A percentile compares a stretch with the other conserved stretches of the same genome.
These are phyloP conservation scores for Eleutherodactylus coqui DNA, from an alignment of 2,797 vertebrate genomes.

Conservation along the genomic window DNA sequence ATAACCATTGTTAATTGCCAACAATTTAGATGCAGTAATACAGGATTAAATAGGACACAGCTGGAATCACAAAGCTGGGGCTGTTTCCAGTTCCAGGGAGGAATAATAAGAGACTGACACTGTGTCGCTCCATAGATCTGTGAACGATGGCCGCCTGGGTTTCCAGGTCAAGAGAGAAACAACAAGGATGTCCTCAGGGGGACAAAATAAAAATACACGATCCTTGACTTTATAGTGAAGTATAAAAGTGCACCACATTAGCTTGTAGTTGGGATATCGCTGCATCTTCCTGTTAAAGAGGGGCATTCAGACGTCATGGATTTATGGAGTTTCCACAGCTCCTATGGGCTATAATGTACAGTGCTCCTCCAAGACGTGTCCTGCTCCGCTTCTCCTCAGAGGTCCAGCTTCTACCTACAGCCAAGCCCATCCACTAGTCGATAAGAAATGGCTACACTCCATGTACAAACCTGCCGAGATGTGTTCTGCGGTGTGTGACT, in stretches of 20 bases:
- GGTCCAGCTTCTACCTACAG: no score
- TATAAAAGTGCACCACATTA: no score
- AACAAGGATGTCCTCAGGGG: not conserved
- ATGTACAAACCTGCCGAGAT: no score
- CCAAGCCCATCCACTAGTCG: no score
- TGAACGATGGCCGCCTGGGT: not conserved
- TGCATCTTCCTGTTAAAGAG: not conserved
- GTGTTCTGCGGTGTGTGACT: no score
- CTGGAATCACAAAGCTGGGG: slow-evolving; percentile 53
- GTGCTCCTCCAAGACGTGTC: not conserved
- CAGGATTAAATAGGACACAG: slow-evolving; percentile 56
- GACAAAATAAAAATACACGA: not conserved
- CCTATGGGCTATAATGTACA: not conserved
- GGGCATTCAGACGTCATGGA: no score
- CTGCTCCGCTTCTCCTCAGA: not conserved
- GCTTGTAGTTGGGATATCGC: no score
- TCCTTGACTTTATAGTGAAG: no score
- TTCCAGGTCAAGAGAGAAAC: not conserved
- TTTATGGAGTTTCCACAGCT: not conserved
- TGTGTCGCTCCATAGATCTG: not conserved
- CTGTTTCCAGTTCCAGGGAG: slow-evolving; percentile 48
- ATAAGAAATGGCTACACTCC: no score
- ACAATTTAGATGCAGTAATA: slow-evolving; percentile 39
- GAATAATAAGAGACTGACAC: slow-evolving; percentile 47
- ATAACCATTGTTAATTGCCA: slow-evolving; percentile 38